phyloP scores from a whole-genome alignment of 2,888 invertebrate species.

The Cyclophora albipunctata region DNA sequence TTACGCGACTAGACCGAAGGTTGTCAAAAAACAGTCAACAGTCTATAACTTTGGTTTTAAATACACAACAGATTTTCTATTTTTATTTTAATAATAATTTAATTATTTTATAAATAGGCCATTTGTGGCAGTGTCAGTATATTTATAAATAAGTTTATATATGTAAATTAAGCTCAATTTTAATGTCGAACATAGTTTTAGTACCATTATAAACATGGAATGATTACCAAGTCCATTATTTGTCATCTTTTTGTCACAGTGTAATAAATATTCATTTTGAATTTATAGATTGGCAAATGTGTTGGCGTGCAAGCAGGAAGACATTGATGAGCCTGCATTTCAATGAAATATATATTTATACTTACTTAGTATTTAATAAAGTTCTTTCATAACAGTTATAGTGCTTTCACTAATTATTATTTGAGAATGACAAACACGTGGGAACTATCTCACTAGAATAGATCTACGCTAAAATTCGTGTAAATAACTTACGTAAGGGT shows the following conservation, averaged over 20 bases:
- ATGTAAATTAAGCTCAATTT: constrained; percentile 30
- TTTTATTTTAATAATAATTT: constrained; percentile 29
- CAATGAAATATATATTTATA: too few relatives aligned
- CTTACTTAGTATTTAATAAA: too few relatives aligned
- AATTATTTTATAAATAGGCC: constrained; percentile 47
- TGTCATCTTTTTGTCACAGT: not conserved
- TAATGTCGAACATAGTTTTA: constrained; percentile 1
- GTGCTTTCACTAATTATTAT: too few relatives aligned
- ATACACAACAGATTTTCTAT: constrained; percentile 44
- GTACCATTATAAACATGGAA: constrained; percentile 6
- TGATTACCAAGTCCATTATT: constrained; percentile 5
- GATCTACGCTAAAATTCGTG: constrained; percentile 24
- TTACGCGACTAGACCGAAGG: constrained; percentile 57
- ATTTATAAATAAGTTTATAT: constrained; percentile 11
- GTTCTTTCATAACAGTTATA: not conserved
- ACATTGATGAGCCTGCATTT: constrained; percentile 27
- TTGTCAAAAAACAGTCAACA: constrained; percentile 51
- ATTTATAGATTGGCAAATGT: constrained; percentile 10
- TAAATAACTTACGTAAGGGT: constrained; percentile 22
- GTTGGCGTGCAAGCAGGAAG: constrained; percentile 29
- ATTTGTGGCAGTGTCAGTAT: constrained; percentile 52
- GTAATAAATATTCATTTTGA: too few relatives aligned
- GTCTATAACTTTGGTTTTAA: constrained; percentile 62
- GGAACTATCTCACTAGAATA: constrained; percentile 14
- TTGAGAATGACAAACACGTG: constrained; percentile 1